phyloP scores from a whole-genome alignment of 2,113 vertebrate genomes.

The Lophius piscatorius region DNA sequence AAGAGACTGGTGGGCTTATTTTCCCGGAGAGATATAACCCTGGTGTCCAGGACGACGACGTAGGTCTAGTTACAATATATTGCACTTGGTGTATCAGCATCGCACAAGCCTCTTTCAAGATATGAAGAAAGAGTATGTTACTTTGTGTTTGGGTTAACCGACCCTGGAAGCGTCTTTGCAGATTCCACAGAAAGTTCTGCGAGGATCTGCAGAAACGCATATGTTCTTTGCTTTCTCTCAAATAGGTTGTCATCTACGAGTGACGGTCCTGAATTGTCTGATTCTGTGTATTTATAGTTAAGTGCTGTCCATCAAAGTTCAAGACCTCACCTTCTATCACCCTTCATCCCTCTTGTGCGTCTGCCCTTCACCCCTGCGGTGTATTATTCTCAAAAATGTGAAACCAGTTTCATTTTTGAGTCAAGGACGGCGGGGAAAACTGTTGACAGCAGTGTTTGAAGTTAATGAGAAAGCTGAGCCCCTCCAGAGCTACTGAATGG shows the following conservation, averaged over 20 bases:
- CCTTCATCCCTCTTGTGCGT: slow-evolving; percentile 26
- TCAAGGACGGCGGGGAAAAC: slow-evolving; percentile 69
- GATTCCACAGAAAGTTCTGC: too few species aligned
- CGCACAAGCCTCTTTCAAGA: too few species aligned
- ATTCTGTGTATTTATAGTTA: background rate
- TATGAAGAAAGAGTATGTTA: too few species aligned
- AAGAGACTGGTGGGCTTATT: too few species aligned
- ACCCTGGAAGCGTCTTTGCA: too few species aligned
- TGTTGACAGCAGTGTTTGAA: slow-evolving; percentile 76
- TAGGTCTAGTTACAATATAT: too few species aligned
- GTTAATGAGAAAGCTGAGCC: slow-evolving; percentile 73
- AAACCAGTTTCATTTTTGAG: slow-evolving; percentile 49
- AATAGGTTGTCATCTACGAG: too few species aligned
- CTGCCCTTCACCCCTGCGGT: slow-evolving; percentile 33
- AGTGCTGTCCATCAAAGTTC: slow-evolving; percentile 7
- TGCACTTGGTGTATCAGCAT: too few species aligned
- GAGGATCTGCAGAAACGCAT: too few species aligned
- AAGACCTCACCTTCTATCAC: slow-evolving; percentile 13
- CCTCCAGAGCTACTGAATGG: slow-evolving; percentile 53
- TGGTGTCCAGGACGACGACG: too few species aligned
- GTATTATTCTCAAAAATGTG: slow-evolving; percentile 48
- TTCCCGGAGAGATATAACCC: too few species aligned
- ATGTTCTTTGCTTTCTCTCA: too few species aligned
- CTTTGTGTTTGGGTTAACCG: background rate
- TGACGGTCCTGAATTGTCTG: background rate